Evolutionary conservation across 2,113 vertebrate species (phyloP).

Genomic region (Rhabdornis inornatus): DNA sequence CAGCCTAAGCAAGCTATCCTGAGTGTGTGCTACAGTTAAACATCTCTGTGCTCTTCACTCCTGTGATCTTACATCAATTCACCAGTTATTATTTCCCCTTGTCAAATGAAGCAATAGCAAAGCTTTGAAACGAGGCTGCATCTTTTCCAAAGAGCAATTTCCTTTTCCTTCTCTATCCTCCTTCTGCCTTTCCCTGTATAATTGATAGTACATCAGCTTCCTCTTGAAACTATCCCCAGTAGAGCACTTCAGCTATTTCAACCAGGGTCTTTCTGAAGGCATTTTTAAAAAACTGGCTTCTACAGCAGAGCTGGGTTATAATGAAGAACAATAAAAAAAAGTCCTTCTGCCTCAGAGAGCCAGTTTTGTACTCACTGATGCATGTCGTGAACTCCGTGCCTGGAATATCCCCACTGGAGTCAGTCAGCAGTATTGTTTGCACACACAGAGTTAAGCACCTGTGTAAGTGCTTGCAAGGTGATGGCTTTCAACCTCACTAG

Average conservation of each 20-base stretch:
- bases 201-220: conserved; percentile 39
- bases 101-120: conserved; percentile 31
- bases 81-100: not conserved
- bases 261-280: not conserved
- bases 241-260: conserved; percentile 43
- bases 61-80: not conserved
- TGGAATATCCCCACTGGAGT: not conserved
- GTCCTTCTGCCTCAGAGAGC: not conserved
- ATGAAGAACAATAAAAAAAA: conserved; percentile 18
- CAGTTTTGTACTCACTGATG: not conserved
- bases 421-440: not conserved
- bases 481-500: not conserved
- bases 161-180: not conserved
- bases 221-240: conserved; percentile 17
- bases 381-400: not conserved
- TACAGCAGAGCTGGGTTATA: conserved; percentile 14
- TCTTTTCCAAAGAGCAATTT: conserved; percentile 37
- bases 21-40: not conserved
- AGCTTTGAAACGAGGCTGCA: not conserved
- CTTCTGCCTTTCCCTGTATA: not conserved
- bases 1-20: not conserved
- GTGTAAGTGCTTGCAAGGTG: not conserved
- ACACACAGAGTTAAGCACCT: not conserved
- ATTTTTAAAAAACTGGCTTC: not conserved
- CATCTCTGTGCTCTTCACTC: not conserved